Evolutionary conservation across 2,888 invertebrate species (phyloP).

Genomic region (Tineola bisselliella): DNA sequence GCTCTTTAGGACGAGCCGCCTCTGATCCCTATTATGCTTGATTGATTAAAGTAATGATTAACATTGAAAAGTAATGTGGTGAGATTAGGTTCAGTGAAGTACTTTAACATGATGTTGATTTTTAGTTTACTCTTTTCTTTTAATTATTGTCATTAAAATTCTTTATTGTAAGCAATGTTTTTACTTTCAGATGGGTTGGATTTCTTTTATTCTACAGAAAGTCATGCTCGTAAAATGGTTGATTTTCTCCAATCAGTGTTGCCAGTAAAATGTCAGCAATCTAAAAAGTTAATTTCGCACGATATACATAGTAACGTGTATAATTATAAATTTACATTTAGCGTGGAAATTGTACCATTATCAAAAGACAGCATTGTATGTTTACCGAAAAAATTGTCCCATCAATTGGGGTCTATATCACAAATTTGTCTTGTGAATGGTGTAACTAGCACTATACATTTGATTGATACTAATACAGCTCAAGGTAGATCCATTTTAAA

Average conservation of each 20-base stretch:
- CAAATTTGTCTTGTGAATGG: constrained; percentile 88
- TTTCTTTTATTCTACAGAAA: constrained; percentile 91
- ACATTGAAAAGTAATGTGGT: no score
- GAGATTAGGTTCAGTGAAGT: no score
- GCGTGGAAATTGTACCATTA: constrained; percentile 94
- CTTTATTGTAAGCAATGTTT: no score
- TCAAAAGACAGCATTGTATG: constrained; percentile 96
- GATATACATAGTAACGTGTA: constrained; percentile 96
- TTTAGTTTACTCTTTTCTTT: constrained; percentile 6
- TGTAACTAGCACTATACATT: constrained; percentile 88
- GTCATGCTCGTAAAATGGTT: constrained; percentile 92
- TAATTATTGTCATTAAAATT: constrained; percentile 15
- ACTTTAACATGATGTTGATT: no score
- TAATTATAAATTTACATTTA: constrained; percentile 95
- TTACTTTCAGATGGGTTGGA: constrained; percentile 85
- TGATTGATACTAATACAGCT: constrained; percentile 90
- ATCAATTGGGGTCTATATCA: constrained; percentile 87
- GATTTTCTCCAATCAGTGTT: constrained; percentile 90
- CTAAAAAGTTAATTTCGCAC: constrained; percentile 95
- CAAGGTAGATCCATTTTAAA: constrained; percentile 69
- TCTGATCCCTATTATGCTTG: no score
- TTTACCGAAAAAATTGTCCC: constrained; percentile 84
- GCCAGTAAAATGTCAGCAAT: constrained; percentile 87
- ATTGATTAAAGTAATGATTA: no score
- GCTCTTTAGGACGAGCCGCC: no score